A percentile compares a stretch with the other conserved stretches of the same genome.
These are phyloP conservation scores for Choristoneura rosaceana DNA, from an alignment of 2,888 invertebrate genomes.

Conservation along the genomic window DNA sequence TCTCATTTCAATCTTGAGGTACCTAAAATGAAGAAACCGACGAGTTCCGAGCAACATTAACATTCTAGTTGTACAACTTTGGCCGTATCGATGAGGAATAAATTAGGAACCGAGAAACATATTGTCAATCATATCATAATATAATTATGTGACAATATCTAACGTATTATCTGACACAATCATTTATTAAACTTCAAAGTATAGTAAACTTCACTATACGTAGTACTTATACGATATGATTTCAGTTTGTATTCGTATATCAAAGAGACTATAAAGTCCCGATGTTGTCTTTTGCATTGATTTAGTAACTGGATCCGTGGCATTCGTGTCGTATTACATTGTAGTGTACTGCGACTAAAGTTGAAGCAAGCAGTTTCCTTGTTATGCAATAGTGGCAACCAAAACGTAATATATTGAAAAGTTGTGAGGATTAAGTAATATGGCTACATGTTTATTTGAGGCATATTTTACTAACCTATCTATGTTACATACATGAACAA, in stretches of 20 bases:
- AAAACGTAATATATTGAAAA: background rate
- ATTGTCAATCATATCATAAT: too few species aligned
- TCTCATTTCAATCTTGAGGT: too few species aligned
- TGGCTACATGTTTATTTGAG: too few species aligned
- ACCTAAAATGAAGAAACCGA: too few species aligned
- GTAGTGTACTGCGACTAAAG: background rate
- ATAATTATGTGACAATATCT: too few species aligned
- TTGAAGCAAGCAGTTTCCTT: background rate
- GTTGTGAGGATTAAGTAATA: too few species aligned
- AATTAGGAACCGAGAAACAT: too few species aligned
- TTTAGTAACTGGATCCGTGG: conserved; percentile 7
- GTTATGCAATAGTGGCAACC: background rate
- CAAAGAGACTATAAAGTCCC: background rate
- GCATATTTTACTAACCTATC: too few species aligned
- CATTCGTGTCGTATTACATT: background rate
- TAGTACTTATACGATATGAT: background rate
- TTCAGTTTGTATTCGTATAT: background rate
- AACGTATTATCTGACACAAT: background rate
- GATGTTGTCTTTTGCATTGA: background rate
- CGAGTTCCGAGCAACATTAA: too few species aligned
- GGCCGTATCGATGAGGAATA: too few species aligned
- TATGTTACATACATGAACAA: too few species aligned
- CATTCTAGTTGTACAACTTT: too few species aligned
- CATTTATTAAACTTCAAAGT: background rate
- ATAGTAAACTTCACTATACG: background rate